Evolutionary conservation across 2,888 invertebrate species (phyloP).

Genomic region (Alcis repandata): DNA sequence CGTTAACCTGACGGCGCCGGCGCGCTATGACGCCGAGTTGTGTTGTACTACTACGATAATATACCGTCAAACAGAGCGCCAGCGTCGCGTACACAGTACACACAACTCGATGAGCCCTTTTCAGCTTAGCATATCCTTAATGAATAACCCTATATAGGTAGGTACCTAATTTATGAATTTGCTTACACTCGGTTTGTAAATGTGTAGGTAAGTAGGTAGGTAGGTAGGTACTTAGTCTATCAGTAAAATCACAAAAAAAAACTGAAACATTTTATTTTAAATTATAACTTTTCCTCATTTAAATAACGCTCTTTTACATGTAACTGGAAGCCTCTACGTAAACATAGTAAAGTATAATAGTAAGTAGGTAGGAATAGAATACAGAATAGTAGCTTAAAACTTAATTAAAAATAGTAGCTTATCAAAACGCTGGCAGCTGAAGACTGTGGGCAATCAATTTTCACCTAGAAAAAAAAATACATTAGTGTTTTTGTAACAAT

Average conservation of each 20-base stretch:
- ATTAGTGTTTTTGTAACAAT: constrained; percentile 25
- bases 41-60: too few relatives aligned
- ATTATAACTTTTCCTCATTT: constrained; percentile 79
- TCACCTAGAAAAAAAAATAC: constrained; percentile 76
- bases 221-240: background rate
- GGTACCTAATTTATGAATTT: too few relatives aligned
- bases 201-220: background rate
- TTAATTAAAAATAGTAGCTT: constrained; percentile 29
- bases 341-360: constrained; percentile 66
- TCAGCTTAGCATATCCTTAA: too few relatives aligned
- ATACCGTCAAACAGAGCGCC: too few relatives aligned
- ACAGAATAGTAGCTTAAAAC: constrained; percentile 42
- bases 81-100: too few relatives aligned
- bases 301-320: constrained; percentile 81
- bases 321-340: constrained; percentile 85
- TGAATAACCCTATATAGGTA: too few relatives aligned
- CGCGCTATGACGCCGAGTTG: too few relatives aligned
- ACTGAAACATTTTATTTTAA: constrained; percentile 80
- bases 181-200: too few relatives aligned
- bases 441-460: constrained; percentile 72
- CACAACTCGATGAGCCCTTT: too few relatives aligned
- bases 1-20: too few relatives aligned
- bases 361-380: constrained; percentile 40
- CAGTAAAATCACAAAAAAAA: constrained; percentile 63
- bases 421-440: constrained; percentile 60